Evolutionary conservation across 2,797 vertebrate genomes (phyloP), one percentile per base, ranked within the genome.

Genomic region (Ctenopoma multispine): DNA sequence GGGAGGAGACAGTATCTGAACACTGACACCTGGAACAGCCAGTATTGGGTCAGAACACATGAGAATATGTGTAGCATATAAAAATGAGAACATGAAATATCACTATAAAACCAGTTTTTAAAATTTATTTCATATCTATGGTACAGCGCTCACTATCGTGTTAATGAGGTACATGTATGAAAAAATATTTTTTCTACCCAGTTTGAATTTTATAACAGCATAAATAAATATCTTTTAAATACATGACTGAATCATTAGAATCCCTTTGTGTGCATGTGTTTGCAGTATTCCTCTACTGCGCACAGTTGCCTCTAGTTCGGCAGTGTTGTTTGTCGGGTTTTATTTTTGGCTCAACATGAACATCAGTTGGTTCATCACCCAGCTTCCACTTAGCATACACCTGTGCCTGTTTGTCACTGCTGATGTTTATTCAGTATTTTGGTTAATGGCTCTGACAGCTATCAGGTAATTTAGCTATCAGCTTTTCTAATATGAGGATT

Each of bases 141-240:
- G 40, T 54, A 64, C 34, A 68, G 31, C 29, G 40, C 63, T 69
- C 68, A 65, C 61, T 75, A 49, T 78, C 27, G 59, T 76, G 51
- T 74, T 56, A 53, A 75, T 51, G 63, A 75, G 48, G 49, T 82
- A 59, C 46, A 81, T 75, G 68, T 86, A 76, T 76, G n/a, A n/a
- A 69, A 27, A 50, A 8, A 68, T 78, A 72, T 83, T 78, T 91
- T 91, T 92, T 91, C 57, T 90, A 91, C 78, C 4, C 63, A n/a
- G 74, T 81, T 79, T 80, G 69, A 75, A 76, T 90, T 90, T 91
- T 90, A 72, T 89, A 91, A 90, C 63, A 1, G 72, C 81, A 84
- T 76, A 87, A 91, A 88, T 78, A 92, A 92, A 87, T 48, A 85
- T 74, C 68, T 83, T 87, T 86, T 69, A 63, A 83, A 63, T 82